Evolutionary conservation across 2,797 vertebrate genomes (phyloP), one percentile per base, ranked within the genome.

Genomic region (Hydrolagus colliei): DNA sequence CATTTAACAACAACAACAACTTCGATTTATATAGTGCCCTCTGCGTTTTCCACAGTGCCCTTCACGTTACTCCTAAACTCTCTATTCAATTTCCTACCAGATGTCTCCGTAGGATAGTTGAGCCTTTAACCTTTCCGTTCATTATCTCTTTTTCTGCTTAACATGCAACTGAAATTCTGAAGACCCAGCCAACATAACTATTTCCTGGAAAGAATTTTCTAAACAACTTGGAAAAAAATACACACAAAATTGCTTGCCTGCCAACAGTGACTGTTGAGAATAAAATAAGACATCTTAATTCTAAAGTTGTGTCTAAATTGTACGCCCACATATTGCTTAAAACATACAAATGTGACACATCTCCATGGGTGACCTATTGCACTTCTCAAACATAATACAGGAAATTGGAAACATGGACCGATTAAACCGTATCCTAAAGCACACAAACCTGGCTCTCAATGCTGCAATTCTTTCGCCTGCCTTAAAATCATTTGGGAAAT

Each of bases 311-410:
- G 27, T 71, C 68, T 84, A 18, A 84, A 84, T 20, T 52, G 9
- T 68, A 41, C 22, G 41, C 79, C 79, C 65, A 71, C 79, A 71
- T 35, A 52, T 84, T 84, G 63, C 13, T 20, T 84, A 65, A 52
- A 68, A 68, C 27, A 35, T 62, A 80, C 27, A n/a, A 35, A 41
- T 84, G 65, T 71, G 79, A 84, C 65, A 20, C 27, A n/a, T 41
- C 79, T 5, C 65, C 35, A 14, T 67, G 35, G 65, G 16, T 84
- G 41, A 84, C 11, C 65, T 32, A 71, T 71, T 20, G 20, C 7
- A 71, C 65, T 52, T 68, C 65, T 68, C 79, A 84, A 84, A 84
- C 65, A 84, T 71, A 84, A 41, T 68, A 35, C 79, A 84, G 79
- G 79, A 84, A 84, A n/a, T 84, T 52, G 35, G 32, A 71, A 84